These are phyloP conservation scores for Odontothrips loti DNA, from an alignment of 2,888 invertebrate species.

Conservation along the genomic window DNA sequence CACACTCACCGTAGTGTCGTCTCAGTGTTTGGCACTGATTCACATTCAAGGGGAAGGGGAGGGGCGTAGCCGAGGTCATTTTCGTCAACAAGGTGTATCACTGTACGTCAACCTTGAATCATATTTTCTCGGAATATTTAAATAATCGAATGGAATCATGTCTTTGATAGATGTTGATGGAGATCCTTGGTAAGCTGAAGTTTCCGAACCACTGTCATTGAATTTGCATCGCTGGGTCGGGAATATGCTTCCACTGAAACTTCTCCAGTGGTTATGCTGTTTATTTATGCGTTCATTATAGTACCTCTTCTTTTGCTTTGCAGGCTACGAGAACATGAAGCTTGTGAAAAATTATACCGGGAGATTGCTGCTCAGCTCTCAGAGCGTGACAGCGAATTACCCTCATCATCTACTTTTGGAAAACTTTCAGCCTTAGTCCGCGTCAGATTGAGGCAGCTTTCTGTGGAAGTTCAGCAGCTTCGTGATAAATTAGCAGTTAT, in stretches of 20 bases:
- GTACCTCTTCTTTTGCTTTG: conserved; percentile 35
- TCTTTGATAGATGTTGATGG: conserved; percentile 49
- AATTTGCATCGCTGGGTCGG: not conserved
- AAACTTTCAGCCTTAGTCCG: conserved; percentile 57
- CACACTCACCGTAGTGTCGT: no score
- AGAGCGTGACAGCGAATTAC: conserved; percentile 52
- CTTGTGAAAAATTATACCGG: conserved; percentile 59
- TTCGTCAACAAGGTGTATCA: not conserved
- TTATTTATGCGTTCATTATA: conserved; percentile 19
- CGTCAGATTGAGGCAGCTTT: conserved; percentile 58
- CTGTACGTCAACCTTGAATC: no score
- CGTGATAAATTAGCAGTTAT: conserved; percentile 54
- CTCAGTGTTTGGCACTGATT: no score
- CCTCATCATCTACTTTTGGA: conserved; percentile 54
- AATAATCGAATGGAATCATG: conserved; percentile 41
- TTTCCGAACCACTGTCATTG: not conserved
- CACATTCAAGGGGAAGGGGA: no score
- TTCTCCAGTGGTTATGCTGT: not conserved
- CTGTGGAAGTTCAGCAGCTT: conserved; percentile 56
- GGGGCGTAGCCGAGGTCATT: no score
- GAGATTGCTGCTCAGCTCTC: conserved; percentile 61
- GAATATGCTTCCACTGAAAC: not conserved
- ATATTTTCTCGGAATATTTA: not conserved
- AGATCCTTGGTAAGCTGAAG: conserved; percentile 48
- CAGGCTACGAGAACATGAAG: conserved; percentile 62